These are phyloP conservation scores for Cephus pygmeus DNA, from an alignment of 2,888 invertebrate species.

Conservation along the genomic window DNA sequence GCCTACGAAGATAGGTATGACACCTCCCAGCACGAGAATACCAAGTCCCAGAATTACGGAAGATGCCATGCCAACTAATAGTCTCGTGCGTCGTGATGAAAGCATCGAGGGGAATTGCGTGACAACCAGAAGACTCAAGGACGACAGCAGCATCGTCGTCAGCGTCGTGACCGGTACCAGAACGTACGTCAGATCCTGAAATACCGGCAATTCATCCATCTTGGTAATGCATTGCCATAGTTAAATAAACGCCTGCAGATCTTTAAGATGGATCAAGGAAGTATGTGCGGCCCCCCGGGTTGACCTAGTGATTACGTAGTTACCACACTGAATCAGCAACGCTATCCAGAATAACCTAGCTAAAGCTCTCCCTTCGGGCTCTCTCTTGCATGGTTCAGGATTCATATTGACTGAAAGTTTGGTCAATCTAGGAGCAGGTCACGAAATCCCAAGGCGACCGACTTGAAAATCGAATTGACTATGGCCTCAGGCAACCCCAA, in stretches of 20 bases:
- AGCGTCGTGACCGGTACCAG: slow-evolving; percentile 67
- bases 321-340: neutral
- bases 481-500: neutral
- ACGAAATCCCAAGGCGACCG: neutral
- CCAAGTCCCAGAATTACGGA: slow-evolving; percentile 72
- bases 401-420: neutral
- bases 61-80: slow-evolving; percentile 69
- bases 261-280: too few species aligned
- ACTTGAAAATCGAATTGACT: neutral
- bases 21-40: slow-evolving; percentile 72
- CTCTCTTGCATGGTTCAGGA: neutral
- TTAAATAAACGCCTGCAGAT: neutral
- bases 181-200: slow-evolving; percentile 69
- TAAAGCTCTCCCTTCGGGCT: neutral
- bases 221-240: neutral
- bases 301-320: neutral
- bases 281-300: neutral
- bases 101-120: slow-evolving; percentile 54
- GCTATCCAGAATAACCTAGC: neutral
- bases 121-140: slow-evolving; percentile 72
- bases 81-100: slow-evolving; percentile 44
- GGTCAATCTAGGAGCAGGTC: neutral
- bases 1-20: slow-evolving; percentile 78
- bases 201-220: slow-evolving; percentile 28
- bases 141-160: slow-evolving; percentile 72